phyloP scores from a whole-genome alignment of 2,113 vertebrate species.

The Onychostoma macrolepis region DNA sequence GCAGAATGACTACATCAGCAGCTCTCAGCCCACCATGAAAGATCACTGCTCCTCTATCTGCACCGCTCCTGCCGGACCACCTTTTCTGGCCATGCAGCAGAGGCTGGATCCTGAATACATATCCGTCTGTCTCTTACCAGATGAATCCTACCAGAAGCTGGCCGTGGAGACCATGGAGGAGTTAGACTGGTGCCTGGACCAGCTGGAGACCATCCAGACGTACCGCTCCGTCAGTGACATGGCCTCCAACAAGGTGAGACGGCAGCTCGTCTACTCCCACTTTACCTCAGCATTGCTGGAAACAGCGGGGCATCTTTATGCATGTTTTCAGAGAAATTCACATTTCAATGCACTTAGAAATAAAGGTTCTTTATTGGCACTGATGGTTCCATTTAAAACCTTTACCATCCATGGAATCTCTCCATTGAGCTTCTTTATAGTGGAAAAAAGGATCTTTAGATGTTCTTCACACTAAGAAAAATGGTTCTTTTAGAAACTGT shows the following conservation, averaged over 20 bases:
- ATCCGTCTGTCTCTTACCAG: slow-evolving; percentile 45
- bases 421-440: background rate
- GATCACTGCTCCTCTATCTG: slow-evolving; percentile 24
- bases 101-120: slow-evolving; percentile 29
- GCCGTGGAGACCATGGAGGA: slow-evolving; percentile 60
- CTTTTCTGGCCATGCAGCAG: slow-evolving; percentile 28
- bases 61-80: slow-evolving; percentile 25
- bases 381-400: background rate
- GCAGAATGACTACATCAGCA: slow-evolving; percentile 27
- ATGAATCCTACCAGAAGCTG: slow-evolving; percentile 58
- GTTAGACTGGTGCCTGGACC: slow-evolving; percentile 62
- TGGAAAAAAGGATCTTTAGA: background rate
- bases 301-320: background rate
- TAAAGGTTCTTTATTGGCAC: too few relatives aligned
- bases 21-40: slow-evolving; percentile 27
- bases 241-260: slow-evolving; percentile 60
- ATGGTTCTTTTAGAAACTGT: too few relatives aligned
- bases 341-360: background rate
- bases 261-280: background rate
- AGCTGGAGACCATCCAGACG: slow-evolving; percentile 61
- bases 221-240: slow-evolving; percentile 61
- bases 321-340: background rate
- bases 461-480: background rate
- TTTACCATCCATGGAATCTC: background rate
- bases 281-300: background rate